Evolutionary conservation across 2,113 vertebrate genomes (phyloP).

Genomic region (Sapajus apella): DNA sequence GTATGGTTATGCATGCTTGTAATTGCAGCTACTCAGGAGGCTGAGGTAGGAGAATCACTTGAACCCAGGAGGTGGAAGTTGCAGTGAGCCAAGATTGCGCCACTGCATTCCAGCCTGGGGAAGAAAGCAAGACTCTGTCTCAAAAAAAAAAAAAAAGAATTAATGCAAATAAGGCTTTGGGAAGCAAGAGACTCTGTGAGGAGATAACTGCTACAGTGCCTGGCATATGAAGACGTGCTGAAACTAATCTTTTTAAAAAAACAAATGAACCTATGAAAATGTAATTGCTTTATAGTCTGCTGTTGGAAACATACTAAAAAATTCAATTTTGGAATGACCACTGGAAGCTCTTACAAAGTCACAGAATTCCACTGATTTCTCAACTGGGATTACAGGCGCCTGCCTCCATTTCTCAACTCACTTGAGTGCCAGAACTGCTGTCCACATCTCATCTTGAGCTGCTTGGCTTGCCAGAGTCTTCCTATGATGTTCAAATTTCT

Average conservation of each 20-base stretch:
- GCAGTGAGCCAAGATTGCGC: too few relatives aligned
- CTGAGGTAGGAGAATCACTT: too few relatives aligned
- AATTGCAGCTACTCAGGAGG: too few relatives aligned
- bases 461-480: slow-evolving; percentile 69
- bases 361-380: background rate
- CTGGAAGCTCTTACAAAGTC: slow-evolving; percentile 5
- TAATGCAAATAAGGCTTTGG: background rate
- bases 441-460: slow-evolving; percentile 68
- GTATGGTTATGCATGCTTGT: too few relatives aligned
- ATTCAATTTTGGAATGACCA: background rate
- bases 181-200: background rate
- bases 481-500: slow-evolving; percentile 77
- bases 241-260: background rate
- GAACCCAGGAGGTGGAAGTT: too few relatives aligned
- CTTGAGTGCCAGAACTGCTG: slow-evolving; percentile 68
- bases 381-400: background rate
- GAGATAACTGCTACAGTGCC: background rate
- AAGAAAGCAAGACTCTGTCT: too few relatives aligned
- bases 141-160: too few relatives aligned
- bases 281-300: background rate
- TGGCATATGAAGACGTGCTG: background rate
- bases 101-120: too few relatives aligned
- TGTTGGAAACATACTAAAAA: background rate
- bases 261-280: background rate
- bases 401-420: slow-evolving; percentile 65